Conservation (phyloP, 2,797 vertebrate genomes). For the Epinephelus coioides region DNA sequence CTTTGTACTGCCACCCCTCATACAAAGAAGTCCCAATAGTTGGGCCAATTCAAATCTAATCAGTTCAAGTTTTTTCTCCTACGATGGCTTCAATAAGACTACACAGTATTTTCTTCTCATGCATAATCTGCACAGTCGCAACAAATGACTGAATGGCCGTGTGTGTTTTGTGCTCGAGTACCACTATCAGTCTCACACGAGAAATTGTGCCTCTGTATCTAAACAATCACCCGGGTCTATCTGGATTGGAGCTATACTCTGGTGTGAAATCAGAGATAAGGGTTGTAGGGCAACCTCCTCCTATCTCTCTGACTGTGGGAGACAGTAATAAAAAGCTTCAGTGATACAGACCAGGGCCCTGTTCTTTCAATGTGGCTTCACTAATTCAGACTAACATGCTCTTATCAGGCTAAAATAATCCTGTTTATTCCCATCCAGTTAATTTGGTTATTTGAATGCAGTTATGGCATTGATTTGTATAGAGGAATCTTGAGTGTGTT, state of each 20-base stretch:
- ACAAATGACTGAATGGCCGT: conserved; percentile 2
- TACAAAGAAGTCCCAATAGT: neutral
- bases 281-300: conserved; percentile 16
- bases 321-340: conserved; percentile 22
- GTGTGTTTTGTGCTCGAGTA: conserved; percentile 20
- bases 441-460: neutral
- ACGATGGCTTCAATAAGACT: neutral
- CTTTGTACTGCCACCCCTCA: neutral
- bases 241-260: conserved; percentile 40
- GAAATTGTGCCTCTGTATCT: conserved; percentile 40
- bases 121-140: conserved; percentile 5
- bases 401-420: neutral
- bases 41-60: conserved; percentile 15
- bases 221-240: conserved; percentile 42
- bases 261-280: conserved; percentile 60
- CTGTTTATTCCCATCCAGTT: neutral
- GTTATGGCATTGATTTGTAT: neutral
- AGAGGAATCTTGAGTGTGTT: neutral
- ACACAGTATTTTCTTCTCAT: conserved; percentile 3
- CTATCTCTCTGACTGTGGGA: conserved; percentile 25
- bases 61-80: neutral
- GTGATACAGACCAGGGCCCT: conserved; percentile 4
- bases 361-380: neutral
- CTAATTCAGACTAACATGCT: neutral
- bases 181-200: conserved; percentile 27